Evolutionary conservation across 2,797 vertebrate genomes (phyloP).

Genomic region (Potorous gilbertii): DNA sequence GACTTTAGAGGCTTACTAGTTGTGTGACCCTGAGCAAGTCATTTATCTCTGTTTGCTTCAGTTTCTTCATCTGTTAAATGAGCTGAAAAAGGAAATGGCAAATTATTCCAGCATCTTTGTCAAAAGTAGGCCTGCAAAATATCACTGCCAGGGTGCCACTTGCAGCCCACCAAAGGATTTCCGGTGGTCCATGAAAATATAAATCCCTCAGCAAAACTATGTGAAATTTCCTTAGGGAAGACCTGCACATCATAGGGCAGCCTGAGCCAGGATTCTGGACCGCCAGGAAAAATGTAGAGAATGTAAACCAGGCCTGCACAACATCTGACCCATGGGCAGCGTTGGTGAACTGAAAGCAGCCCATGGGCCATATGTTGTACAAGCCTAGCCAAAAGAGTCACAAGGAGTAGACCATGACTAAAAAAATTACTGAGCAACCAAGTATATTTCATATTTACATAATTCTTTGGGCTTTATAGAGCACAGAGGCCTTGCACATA

Average conservation of each 20-base stretch:
- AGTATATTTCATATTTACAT: background rate
- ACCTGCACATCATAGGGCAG: too few relatives aligned
- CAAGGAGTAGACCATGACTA: background rate
- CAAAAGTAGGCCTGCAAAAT: background rate
- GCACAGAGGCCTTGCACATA: background rate
- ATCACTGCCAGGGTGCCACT: too few relatives aligned
- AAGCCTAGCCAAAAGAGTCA: background rate
- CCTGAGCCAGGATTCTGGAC: too few relatives aligned
- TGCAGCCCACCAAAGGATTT: too few relatives aligned
- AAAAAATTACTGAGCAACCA: background rate
- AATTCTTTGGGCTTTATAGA: background rate
- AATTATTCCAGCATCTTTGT: background rate
- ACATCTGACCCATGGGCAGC: too few relatives aligned
- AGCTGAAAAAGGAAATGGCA: background rate
- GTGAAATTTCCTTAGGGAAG: too few relatives aligned
- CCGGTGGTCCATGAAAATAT: too few relatives aligned
- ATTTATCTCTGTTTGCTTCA: background rate
- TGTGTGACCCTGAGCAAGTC: background rate
- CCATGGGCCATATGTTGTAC: too few relatives aligned
- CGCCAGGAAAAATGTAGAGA: too few relatives aligned
- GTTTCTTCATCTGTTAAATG: background rate
- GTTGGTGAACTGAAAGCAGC: too few relatives aligned
- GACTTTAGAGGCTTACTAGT: background rate
- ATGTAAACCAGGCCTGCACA: too few relatives aligned
- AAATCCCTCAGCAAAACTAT: too few relatives aligned